Percentiles rank a stretch among this genome's conserved stretches.
These are phyloP conservation scores for Microtus richardsoni DNA, from an alignment of 2,113 vertebrate species.

Conservation along the genomic window DNA sequence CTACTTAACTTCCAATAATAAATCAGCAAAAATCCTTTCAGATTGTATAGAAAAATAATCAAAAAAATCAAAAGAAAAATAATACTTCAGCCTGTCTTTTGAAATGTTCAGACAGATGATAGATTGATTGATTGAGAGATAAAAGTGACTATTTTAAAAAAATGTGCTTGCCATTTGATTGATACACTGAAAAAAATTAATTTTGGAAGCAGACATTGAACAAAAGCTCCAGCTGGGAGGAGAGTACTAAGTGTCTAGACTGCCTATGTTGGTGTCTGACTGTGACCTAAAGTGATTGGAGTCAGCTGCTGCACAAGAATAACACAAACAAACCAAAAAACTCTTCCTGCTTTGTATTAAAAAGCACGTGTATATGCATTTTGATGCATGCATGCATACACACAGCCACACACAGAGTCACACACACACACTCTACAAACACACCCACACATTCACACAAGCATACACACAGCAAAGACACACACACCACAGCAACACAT, in stretches of 20 bases:
- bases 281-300: neutral
- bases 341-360: neutral
- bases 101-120: neutral
- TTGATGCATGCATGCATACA: neutral
- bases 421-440: neutral
- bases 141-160: neutral
- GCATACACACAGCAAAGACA: neutral
- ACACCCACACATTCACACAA: neutral
- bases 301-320: neutral
- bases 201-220: neutral
- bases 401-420: too few species aligned
- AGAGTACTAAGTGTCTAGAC: neutral
- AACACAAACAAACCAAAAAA: neutral
- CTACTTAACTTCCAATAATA: neutral
- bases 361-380: neutral
- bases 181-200: neutral
- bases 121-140: neutral
- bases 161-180: neutral
- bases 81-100: neutral
- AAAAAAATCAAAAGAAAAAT: neutral
- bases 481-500: neutral
- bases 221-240: neutral
- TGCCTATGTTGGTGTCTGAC: neutral
- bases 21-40: neutral
- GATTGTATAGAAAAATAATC: neutral